Percentiles rank a stretch among this genome's conserved stretches.
These are phyloP conservation scores for Prinia subflava DNA, from an alignment of 2,113 vertebrate species.

Conservation along the genomic window DNA sequence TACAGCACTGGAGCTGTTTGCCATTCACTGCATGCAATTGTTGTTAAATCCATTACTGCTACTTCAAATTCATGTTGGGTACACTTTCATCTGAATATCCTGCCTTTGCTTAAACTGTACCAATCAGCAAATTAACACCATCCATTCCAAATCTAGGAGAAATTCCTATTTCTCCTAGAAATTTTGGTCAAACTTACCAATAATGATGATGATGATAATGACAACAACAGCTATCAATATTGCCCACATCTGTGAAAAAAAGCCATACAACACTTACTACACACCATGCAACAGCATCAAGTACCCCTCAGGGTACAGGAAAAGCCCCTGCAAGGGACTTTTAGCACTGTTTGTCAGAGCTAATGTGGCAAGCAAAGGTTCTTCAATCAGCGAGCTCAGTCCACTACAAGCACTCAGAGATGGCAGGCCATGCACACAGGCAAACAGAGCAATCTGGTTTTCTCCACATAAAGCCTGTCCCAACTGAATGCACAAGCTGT, in stretches of 20 bases:
- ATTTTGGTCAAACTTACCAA: constrained; percentile 82
- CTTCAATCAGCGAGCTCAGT: no score
- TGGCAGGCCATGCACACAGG: neutral
- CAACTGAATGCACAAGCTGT: neutral
- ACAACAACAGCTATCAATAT: constrained; percentile 88
- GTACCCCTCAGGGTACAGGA: neutral
- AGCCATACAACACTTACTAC: neutral
- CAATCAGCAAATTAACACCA: neutral
- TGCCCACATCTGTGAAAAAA: constrained; percentile 89
- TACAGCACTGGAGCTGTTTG: neutral
- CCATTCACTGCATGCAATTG: neutral
- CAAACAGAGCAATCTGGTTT: neutral
- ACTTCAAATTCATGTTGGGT: neutral
- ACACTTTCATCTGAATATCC: neutral
- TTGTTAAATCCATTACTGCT: neutral
- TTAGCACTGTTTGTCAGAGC: neutral
- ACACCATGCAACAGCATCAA: neutral
- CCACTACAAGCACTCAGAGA: neutral
- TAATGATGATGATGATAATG: constrained; percentile 87
- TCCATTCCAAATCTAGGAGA: neutral
- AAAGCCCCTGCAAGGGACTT: neutral
- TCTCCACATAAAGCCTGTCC: neutral
- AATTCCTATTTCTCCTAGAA: no score
- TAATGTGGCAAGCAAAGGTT: fast-evolving
- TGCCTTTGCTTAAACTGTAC: neutral